Base-by-base conservation (phyloP, 2,113 vertebrate species). In the Xiphias gladius region DNA sequence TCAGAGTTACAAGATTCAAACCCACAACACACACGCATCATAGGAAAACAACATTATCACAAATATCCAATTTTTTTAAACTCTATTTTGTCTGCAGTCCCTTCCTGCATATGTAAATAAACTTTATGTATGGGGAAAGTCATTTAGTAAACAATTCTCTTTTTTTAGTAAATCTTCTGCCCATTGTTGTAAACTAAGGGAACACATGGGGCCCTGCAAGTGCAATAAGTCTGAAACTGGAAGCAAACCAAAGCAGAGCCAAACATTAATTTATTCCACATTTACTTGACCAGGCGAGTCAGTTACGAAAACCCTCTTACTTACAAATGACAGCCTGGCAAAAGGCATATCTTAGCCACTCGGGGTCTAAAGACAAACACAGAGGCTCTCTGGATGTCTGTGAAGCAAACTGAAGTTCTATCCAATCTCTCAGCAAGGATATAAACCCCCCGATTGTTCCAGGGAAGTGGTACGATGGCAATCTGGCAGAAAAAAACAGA, bases 371-470 rank as follows among this genome's bases (percentile, higher is more conserved):
- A 70, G 73, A 79, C 71, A 86, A 86, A 87, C 80, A 88, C 75
- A 82, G 83, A 62, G 48, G 59, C 80, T 73, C 63, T 82, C 80
- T 90, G 84, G 58, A 50, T 43, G 55, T 78, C 76, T 83, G 73
- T 20, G 68, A 74, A 62, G 69, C 76, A 52, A 75, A 83, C 75
- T 62, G 70, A 88, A 67, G 81, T 58, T 82, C 79, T 71, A 52
- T 88, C 78, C 84, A 88, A 79, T 77, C 73, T 80, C 75, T 48
- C 71, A 79, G 87, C 62, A 68, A 39, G 37, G 24, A 74, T 43
- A 86, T 90, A 86, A 93, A 86, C 67, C 78, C 65, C 80, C 79
- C 8, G 59, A 79, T 88, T 91, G 90, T 93, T 69, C 62, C 43
- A 4, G 63, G 58, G 82, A 87, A 84, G 68, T 66, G 83, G 83